Evolutionary conservation across 2,888 invertebrate species (phyloP).

Genomic region (Incurvaria masculella): DNA sequence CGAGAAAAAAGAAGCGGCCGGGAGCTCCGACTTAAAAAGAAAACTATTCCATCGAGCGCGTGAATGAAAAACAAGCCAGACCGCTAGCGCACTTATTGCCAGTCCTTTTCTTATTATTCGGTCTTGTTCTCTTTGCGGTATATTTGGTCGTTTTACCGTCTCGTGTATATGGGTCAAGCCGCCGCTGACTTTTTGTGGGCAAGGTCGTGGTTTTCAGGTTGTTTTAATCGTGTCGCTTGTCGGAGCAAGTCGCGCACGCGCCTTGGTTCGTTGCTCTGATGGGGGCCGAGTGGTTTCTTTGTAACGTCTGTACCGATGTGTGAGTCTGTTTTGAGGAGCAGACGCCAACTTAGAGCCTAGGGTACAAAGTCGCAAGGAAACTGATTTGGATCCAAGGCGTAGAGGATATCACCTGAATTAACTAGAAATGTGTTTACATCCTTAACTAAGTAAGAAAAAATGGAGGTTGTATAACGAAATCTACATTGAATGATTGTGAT

Average conservation of each 20-base stretch:
- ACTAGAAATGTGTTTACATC: too few species aligned
- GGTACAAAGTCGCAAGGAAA: too few species aligned
- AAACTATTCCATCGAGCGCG: slow-evolving; percentile 48
- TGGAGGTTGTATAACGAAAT: too few species aligned
- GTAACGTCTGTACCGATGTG: too few species aligned
- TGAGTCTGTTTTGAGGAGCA: too few species aligned
- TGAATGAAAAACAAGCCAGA: slow-evolving; percentile 50
- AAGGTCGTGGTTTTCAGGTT: slow-evolving; percentile 38
- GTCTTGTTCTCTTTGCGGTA: slow-evolving; percentile 37
- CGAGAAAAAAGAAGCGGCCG: not conserved
- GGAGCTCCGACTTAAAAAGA: slow-evolving; percentile 35
- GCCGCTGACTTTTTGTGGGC: slow-evolving; percentile 41
- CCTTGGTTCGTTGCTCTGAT: too few species aligned
- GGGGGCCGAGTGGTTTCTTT: too few species aligned
- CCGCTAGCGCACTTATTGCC: slow-evolving; percentile 21
- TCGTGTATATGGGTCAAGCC: slow-evolving; percentile 51
- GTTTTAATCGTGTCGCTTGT: not conserved
- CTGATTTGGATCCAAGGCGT: too few species aligned
- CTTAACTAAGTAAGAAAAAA: too few species aligned
- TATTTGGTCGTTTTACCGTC: slow-evolving; percentile 41
- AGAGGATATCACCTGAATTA: too few species aligned
- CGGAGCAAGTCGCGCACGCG: not conserved
- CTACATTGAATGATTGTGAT: too few species aligned
- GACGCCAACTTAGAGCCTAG: too few species aligned
- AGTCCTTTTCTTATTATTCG: slow-evolving; percentile 37